Evolutionary conservation across 2,888 invertebrate species (phyloP).

Genomic region (Sarcophaga variegata): DNA sequence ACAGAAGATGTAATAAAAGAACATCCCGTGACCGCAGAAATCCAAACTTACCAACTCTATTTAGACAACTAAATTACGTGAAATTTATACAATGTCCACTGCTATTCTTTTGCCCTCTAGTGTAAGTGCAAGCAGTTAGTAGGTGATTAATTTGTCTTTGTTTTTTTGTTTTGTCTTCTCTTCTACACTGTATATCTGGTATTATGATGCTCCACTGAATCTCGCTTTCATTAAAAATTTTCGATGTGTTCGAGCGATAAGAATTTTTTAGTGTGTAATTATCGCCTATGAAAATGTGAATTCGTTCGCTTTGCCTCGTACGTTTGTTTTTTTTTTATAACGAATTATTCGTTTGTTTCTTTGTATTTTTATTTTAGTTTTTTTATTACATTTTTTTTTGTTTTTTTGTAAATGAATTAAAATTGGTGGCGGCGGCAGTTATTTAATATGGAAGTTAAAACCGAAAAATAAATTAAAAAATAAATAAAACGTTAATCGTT

Average conservation of each 20-base stretch:
- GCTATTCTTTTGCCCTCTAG: neutral
- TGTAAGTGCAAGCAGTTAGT: neutral
- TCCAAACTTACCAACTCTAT: no score
- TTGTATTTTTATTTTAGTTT: neutral
- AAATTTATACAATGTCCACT: no score
- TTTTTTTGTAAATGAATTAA: constrained; percentile 3
- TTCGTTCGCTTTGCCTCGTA: constrained; percentile 5
- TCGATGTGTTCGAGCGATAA: constrained; percentile 56
- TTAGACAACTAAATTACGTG: no score
- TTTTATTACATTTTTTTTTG: neutral
- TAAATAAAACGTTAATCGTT: neutral
- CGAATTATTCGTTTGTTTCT: constrained; percentile 19
- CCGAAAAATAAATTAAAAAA: neutral
- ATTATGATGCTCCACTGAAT: constrained; percentile 64
- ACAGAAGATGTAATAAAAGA: no score
- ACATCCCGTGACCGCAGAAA: no score
- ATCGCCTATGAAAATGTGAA: constrained; percentile 65
- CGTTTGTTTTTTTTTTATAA: constrained; percentile 12
- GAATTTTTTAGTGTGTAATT: constrained; percentile 62
- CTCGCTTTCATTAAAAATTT: constrained; percentile 62
- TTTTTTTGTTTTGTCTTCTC: neutral
- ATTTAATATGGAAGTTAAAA: neutral
- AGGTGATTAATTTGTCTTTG: neutral
- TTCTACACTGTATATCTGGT: constrained; percentile 26
- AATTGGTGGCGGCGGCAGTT: constrained; percentile 10